These are phyloP conservation scores for Spea hammondii DNA, from an alignment of 2,797 vertebrate species.

Conservation along the genomic window DNA sequence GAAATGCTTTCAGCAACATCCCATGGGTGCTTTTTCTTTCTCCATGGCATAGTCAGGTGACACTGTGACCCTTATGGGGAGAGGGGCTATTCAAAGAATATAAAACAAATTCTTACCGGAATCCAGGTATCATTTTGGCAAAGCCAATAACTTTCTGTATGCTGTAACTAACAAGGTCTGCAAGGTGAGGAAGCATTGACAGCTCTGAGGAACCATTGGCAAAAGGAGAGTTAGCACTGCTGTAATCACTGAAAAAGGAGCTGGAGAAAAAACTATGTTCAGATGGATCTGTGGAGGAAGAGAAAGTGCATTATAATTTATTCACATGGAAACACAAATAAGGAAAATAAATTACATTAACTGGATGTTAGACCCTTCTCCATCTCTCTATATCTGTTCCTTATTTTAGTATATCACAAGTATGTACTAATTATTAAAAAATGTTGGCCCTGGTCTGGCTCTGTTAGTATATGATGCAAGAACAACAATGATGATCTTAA, in stretches of 20 bases:
- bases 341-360: neutral
- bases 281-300: slow-evolving; percentile 67
- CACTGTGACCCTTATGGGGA: too few relatives aligned
- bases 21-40: too few relatives aligned
- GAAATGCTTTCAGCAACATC: too few relatives aligned
- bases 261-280: slow-evolving; percentile 75
- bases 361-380: too few relatives aligned
- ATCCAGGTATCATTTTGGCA: slow-evolving; percentile 97
- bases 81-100: neutral
- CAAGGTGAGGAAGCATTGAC: slow-evolving; percentile 93
- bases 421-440: too few relatives aligned
- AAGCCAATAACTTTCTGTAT: slow-evolving; percentile 98
- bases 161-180: slow-evolving; percentile 96
- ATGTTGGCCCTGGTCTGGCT: too few relatives aligned
- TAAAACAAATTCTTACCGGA: slow-evolving; percentile 74
- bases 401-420: too few relatives aligned
- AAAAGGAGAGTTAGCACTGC: slow-evolving; percentile 74
- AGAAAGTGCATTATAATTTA: neutral
- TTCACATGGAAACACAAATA: neutral
- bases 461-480: too few relatives aligned
- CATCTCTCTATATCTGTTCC: too few relatives aligned
- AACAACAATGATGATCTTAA: too few relatives aligned
- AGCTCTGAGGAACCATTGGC: slow-evolving; percentile 73
- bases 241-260: slow-evolving; percentile 76
- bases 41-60: too few relatives aligned